phyloP scores from a whole-genome alignment of 2,797 vertebrate genomes.

The Chaunax sp. region DNA sequence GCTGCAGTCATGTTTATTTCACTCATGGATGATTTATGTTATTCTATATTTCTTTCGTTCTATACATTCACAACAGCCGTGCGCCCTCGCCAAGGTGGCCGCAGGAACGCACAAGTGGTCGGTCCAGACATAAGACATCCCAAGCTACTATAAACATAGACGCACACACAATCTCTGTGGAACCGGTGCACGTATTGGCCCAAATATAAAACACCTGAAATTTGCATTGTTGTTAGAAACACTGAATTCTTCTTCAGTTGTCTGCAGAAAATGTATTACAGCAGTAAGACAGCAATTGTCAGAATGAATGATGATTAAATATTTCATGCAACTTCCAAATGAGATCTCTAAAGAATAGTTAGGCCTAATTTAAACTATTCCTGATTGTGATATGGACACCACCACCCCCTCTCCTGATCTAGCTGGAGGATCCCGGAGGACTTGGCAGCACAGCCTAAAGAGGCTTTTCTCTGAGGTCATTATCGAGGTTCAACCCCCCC shows the following conservation, averaged over 20 bases:
- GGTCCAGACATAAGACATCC: slow-evolving; percentile 55
- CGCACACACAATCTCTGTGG: slow-evolving; percentile 11
- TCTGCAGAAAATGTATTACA: neutral
- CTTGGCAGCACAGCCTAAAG: slow-evolving; percentile 3
- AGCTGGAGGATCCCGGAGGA: slow-evolving; percentile 3
- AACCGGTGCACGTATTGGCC: neutral
- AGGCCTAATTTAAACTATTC: neutral
- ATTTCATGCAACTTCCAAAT: neutral
- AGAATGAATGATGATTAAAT: neutral
- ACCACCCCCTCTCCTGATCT: neutral
- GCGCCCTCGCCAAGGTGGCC: slow-evolving; percentile 34
- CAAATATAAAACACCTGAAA: too few relatives aligned
- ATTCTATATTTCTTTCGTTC: neutral
- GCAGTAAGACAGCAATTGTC: neutral
- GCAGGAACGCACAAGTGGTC: slow-evolving; percentile 52
- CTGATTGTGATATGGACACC: neutral
- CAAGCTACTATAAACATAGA: slow-evolving; percentile 43
- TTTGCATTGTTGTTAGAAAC: neutral
- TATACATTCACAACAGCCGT: slow-evolving; percentile 14
- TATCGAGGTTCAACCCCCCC: slow-evolving; percentile 41
- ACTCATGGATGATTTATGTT: neutral
- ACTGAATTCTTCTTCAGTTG: neutral
- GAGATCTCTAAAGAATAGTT: neutral
- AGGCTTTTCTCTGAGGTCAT: slow-evolving; percentile 58
- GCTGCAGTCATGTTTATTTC: neutral